Conservation (phyloP, 30 jellyfish, hydroid and myxozoan genomes). For the Nemopilema nomurai region DNA sequence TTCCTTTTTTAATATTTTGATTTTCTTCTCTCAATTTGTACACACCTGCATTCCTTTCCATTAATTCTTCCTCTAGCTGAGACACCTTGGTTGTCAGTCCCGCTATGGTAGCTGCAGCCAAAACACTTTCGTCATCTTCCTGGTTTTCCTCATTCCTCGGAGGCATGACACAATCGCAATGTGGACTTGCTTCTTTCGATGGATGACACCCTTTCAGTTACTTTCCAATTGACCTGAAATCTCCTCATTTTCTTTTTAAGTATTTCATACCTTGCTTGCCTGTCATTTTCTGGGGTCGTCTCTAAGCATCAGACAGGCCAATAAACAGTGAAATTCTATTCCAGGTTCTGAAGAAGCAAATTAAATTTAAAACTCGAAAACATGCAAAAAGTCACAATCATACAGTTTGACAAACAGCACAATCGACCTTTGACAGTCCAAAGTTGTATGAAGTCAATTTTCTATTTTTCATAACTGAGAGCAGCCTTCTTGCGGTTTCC, state of each 20-base stretch:
- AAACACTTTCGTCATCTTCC: not conserved
- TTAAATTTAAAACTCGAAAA: not conserved
- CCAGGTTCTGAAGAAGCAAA: not conserved
- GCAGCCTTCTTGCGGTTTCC: not conserved
- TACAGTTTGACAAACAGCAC: not conserved
- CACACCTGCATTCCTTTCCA: not conserved
- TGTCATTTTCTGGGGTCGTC: not conserved
- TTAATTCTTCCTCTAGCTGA: not conserved
- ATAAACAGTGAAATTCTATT: not conserved
- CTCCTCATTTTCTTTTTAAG: not conserved
- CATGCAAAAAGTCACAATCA: not conserved
- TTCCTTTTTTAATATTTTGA: not conserved
- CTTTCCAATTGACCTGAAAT: not conserved
- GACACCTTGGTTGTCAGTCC: not conserved
- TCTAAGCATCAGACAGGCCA: not conserved
- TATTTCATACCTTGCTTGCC: not conserved
- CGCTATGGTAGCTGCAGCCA: not conserved
- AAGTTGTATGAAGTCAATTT: not conserved
- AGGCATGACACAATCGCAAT: not conserved
- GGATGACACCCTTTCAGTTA: not conserved
- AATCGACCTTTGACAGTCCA: not conserved
- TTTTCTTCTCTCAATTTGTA: not conserved
- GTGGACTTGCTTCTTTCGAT: not conserved
- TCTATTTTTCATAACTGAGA: not conserved
- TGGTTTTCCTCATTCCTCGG: not conserved